Base-by-base conservation (phyloP, 1,140 invertebrate species). In the Cotesia vestalis region DNA sequence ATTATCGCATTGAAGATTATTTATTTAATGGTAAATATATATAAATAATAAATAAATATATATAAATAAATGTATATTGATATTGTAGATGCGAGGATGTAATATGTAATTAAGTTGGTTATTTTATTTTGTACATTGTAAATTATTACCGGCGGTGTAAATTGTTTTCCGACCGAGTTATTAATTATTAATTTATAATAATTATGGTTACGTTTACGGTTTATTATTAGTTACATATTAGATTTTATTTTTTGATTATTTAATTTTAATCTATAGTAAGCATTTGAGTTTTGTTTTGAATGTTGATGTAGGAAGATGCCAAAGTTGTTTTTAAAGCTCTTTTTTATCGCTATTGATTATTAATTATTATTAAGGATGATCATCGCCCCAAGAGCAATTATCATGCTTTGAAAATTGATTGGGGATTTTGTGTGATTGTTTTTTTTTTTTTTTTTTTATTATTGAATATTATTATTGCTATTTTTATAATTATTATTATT, bases 1-100 rank as follows among this genome's bases (percentile, higher is more conserved):
- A 85, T 86, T 85, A 86, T 84, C 75, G 79, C 79, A 84, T 86
- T 84, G 79, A 83, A 85, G 83, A 84, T 84, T 86, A 85, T 85
- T 85, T 86, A 85, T 85, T 84, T 78, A 81, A 74, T 76, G 81
- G 77, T 80, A 78, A 79, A 80, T 75, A 77, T 82, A 63, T 53
- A 63, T 40, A 57, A 76, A 71, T 83, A 77, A 83, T 81, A 80
- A 79, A 83, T 46, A 46, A 9, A 46, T 46, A 11, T 6, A 46
- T 46, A 46, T 46, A 46, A 46, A 46, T 46, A 46, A 46, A 46
- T 46, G 40, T 46, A 46, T 46, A 46, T 46, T 46, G 40, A 46
- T 46, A 46, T 46, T 46, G 40, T 46, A 46, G 75, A 80, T 40
- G 77, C 73, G 73, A 80, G 75, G 81, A 78, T 83, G 81, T 79